Conservation (phyloP, 2,888 invertebrate species). For the Nudaria mundana region DNA sequence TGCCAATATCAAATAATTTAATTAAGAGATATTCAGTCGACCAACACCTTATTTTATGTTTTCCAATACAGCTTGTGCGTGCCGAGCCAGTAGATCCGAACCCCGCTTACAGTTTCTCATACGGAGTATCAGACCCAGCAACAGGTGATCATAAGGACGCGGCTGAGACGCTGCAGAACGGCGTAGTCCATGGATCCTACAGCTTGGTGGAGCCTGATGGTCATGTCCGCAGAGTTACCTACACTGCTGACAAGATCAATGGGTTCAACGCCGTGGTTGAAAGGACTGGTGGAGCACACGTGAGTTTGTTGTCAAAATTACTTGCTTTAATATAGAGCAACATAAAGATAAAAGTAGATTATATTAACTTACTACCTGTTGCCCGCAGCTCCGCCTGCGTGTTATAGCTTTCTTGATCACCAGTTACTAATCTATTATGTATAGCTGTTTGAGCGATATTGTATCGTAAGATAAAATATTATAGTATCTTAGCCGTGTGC, state of each 20-base stretch:
- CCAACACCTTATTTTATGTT: too few relatives aligned
- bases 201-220: constrained; percentile 78
- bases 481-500: too few relatives aligned
- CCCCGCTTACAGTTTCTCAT: constrained; percentile 77
- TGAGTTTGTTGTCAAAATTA: constrained; percentile 41
- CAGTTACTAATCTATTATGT: too few relatives aligned
- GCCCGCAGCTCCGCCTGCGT: too few relatives aligned
- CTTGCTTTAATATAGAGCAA: background rate
- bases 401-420: too few relatives aligned
- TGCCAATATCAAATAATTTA: too few relatives aligned
- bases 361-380: too few relatives aligned
- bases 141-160: constrained; percentile 79
- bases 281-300: constrained; percentile 67
- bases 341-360: too few relatives aligned
- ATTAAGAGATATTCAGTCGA: too few relatives aligned
- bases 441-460: too few relatives aligned
- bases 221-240: constrained; percentile 72
- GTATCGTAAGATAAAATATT: too few relatives aligned
- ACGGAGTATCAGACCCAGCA: constrained; percentile 73
- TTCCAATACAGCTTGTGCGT: constrained; percentile 44
- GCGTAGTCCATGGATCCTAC: constrained; percentile 77
- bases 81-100: constrained; percentile 77
- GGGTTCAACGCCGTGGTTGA: constrained; percentile 79
- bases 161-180: constrained; percentile 73
- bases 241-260: constrained; percentile 77